Evolutionary conservation across 2,888 invertebrate species (phyloP), one percentile per base, ranked within the genome.

Genomic region (Ophion ventricosus): DNA sequence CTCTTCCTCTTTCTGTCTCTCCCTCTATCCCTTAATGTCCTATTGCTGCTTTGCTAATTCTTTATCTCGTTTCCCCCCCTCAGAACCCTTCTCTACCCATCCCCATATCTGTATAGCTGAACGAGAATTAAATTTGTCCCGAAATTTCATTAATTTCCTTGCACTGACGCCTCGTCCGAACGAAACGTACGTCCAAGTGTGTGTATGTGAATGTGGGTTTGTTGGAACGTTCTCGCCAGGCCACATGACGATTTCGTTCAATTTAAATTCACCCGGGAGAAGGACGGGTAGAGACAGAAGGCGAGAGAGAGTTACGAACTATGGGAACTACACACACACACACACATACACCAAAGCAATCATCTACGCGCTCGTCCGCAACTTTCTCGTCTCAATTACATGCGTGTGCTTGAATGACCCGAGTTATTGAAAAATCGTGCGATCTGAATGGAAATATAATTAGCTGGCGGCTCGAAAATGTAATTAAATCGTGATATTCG

Each of bases 131-230:
- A 83, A 83, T 85, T 83, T 85, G 78, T 82, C 85, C 83, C 82
- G 85, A 85, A 86, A 79, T 83, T 87, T 82, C 82, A 80, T 84
- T 84, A 84, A 84, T 84, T 84, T 84, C 76, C 84, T 79, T 57
- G 75, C 75, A 40, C 78, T 40, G 72, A 66, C 43, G 70, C 81
- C 66, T 61, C 66, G 35, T 59, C 74, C 69, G 54, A 67, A 59
- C 59, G 56, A 40, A 75, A 64, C 54, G 11, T 20, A n/a, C 56
- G 20, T 79, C 40, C 69, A n/a, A 20, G 26, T 40, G 40, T 57
- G 23, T 23, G 43, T 26, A 59, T 26, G 17, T 49, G 25, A 17
- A 40, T 61, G 14, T 14, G 67, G 17, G 43, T 35, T 75, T 73
- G 78, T 75, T 66, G 61, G 59, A 78, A 75, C 74, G 70, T 64